Evolutionary conservation across 2,113 vertebrate species (phyloP), one percentile per base, ranked within the genome.

Genomic region (Alligator sinensis): DNA sequence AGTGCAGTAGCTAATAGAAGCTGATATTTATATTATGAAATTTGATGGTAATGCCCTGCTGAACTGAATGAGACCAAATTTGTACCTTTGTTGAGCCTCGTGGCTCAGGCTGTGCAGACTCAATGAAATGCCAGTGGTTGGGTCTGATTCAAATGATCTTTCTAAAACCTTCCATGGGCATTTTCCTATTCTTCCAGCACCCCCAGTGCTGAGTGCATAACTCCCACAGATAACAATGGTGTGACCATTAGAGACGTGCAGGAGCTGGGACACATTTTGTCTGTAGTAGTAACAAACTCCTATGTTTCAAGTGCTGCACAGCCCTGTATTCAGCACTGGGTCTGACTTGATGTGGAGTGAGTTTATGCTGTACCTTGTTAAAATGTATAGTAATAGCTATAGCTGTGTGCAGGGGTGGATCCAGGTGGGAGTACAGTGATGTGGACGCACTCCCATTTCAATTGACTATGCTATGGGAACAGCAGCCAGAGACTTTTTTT

Each of bases 331-430:
- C 5, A 0, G 17, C 16, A 47, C 66, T 55, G 81, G 87, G 80
- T 81, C 54, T 88, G 86, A 90, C 85, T 82, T 91, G 22, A 88
- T 82, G 74, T 62, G 55, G 55, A n/a, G 58, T 88, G 38, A 90
- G n/a, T 77, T 85, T 89, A 88, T 77, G 30, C 1, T 85, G 66
- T 68, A 85, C 84, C 93, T 94, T 74, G 77, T 90, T 90, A 85
- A 94, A 91, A 94, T 77, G 62, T 59, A 7, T 30, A 27, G 25
- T 76, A 82, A 80, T 77, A 66, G 61, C 58, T 47, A 38, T 38
- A 47, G 34, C 70, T 74, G 34, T 47, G 47, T 47, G 47, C 8
- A 47, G 47, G 47, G 47, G 47, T 47, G 47, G 47, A 47, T 47
- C 47, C 47, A 47, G 47, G 47, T 5, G 38, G 38, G 38, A 47